Evolutionary conservation across 2,888 invertebrate species (phyloP), one percentile per base, ranked within the genome.

Genomic region (Agrilus mali): DNA sequence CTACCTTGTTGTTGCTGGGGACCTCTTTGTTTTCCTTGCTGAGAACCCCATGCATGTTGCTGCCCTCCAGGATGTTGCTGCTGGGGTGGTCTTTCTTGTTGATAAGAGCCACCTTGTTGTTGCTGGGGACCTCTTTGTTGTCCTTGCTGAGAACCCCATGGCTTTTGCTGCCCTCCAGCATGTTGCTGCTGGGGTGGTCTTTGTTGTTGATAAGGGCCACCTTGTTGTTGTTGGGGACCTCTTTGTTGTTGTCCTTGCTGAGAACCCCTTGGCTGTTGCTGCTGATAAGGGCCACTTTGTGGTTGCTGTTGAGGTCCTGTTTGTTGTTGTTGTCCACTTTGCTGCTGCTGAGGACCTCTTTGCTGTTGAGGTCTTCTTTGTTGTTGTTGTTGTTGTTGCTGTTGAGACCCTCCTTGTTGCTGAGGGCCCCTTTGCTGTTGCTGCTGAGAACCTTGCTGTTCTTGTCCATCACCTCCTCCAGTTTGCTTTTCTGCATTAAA

Each of bases 1-100:
- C 32, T 39, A 13, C 38, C 33, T 40, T 8, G 41, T 44, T 49
- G 50, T 27, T 39, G 49, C 22, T 40, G 49, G 36, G 45, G 43
- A 14, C 42, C 42, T 13, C 34, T 20, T 16, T 36, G 10, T 33
- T 38, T 41, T 42, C 27, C 43, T 45, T 45, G 48, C 33, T 36
- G 41, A 4, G 35, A 39, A 6, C 36, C 45, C 16, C 27, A 33
- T 35, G 38, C 33, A 12, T 41, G 42, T 15, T 37, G 44, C 12
- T 45, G 43, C 32, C 35, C 32, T 3, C 14, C 14, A 12, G 31
- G 27, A 16, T 36, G 43, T 36, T 50, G 47, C 36, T 47, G 49
- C 36, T 35, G 40, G 39, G 34, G 47, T 3, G 36, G 33, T 33
- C 16, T 17, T 34, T 36, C 41, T 36, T 46, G 46, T 32, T 47